phyloP scores from a whole-genome alignment of 2,113 vertebrate genomes.

The Bufo bufo region DNA sequence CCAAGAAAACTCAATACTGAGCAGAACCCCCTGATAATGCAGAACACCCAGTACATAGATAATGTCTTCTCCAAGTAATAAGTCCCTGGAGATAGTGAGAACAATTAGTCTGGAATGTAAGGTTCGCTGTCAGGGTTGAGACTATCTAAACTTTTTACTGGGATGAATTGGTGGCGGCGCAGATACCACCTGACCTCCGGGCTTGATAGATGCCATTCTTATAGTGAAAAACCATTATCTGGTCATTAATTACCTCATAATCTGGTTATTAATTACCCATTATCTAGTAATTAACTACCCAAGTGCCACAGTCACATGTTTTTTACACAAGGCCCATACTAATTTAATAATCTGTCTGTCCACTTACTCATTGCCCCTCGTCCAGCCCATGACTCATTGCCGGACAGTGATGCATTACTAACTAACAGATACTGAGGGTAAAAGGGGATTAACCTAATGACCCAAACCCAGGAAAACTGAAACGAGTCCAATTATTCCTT shows the following conservation, averaged over 20 bases:
- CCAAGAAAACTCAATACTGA: not conserved
- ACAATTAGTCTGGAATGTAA: slow-evolving; percentile 32
- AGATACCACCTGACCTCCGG: not conserved
- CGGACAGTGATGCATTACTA: slow-evolving; percentile 15
- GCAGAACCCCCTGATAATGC: not conserved
- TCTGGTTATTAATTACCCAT: slow-evolving; percentile 15
- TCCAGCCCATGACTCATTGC: not conserved
- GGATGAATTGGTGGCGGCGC: not conserved
- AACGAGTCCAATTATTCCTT: not conserved
- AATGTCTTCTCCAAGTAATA: slow-evolving; percentile 4
- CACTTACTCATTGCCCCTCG: too few species aligned
- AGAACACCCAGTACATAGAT: not conserved
- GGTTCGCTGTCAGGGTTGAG: not conserved
- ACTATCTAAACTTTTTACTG: not conserved
- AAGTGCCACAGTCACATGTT: not conserved
- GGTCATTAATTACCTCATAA: slow-evolving; percentile 21
- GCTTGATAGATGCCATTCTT: not conserved
- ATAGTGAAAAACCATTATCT: not conserved
- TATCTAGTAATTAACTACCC: slow-evolving; percentile 6
- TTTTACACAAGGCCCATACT: not conserved
- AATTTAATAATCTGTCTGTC: not conserved
- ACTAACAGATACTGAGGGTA: not conserved
- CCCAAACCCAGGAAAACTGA: not conserved
- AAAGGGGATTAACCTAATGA: slow-evolving; percentile 26
- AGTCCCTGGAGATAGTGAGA: slow-evolving; percentile 24